Conservation (phyloP, 2,797 vertebrate species). For the Cheirogaleus major region DNA sequence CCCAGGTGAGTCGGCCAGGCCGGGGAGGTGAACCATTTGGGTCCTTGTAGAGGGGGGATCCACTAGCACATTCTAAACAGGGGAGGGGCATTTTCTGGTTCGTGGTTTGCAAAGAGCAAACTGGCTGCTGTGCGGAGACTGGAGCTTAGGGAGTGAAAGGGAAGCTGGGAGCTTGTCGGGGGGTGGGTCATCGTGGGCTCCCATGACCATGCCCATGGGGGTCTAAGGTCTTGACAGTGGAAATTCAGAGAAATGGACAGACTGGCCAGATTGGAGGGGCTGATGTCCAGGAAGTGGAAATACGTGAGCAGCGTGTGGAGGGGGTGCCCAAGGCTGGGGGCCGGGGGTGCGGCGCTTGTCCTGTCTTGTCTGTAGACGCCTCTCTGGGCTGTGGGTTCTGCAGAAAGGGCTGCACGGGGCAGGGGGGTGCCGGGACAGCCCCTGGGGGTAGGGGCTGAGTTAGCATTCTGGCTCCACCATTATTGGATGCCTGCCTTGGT, state of each 20-base stretch:
- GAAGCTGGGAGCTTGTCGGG: neutral
- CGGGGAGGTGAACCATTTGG: neutral
- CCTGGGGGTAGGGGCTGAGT: neutral
- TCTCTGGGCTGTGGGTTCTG: neutral
- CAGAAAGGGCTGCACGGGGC: accelerated
- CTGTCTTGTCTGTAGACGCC: accelerated
- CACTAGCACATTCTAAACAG: neutral
- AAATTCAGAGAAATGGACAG: neutral
- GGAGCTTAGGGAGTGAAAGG: neutral
- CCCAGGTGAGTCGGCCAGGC: neutral
- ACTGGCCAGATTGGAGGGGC: neutral
- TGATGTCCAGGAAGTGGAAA: accelerated
- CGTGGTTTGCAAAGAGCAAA: neutral
- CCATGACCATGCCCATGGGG: neutral
- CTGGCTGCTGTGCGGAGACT: no score
- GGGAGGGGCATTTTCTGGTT: accelerated
- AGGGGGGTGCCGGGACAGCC: accelerated
- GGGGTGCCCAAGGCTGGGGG: neutral
- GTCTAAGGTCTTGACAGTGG: neutral
- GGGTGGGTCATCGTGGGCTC: neutral
- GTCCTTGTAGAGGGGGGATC: neutral
- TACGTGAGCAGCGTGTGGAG: accelerated
- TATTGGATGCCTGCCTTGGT: neutral
- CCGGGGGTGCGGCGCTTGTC: accelerated
- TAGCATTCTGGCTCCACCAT: neutral